Percentiles rank a stretch among this genome's conserved stretches.
Conservation (phyloP, 2,797 vertebrate species). For the Thaleichthys pacificus region DNA sequence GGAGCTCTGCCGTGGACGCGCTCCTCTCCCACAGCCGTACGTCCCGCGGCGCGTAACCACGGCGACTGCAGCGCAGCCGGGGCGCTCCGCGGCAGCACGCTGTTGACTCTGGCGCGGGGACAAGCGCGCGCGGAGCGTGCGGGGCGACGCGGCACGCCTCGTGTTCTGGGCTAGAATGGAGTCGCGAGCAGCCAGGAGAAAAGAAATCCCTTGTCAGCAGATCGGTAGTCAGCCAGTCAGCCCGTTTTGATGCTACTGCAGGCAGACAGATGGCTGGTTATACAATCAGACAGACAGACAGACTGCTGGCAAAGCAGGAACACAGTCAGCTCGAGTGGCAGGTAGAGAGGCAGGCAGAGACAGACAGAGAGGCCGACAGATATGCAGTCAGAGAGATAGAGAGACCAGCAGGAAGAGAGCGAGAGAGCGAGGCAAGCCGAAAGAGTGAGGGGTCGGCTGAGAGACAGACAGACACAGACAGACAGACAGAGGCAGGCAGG, state of each 20-base stretch:
- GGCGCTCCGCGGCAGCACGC: slow-evolving; percentile 31
- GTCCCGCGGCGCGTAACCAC: slow-evolving; percentile 20
- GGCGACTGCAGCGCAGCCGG: slow-evolving; percentile 25
- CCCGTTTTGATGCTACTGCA: neutral
- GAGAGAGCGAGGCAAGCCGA: neutral
- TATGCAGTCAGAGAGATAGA: neutral
- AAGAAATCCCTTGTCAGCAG: slow-evolving; percentile 60
- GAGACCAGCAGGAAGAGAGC: neutral
- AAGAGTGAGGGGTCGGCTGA: neutral
- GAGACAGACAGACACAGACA: neutral
- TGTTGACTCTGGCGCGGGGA: slow-evolving; percentile 63
- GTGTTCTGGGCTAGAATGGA: slow-evolving; percentile 66
- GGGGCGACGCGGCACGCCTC: slow-evolving; percentile 46
- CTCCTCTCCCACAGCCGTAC: neutral
- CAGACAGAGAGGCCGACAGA: neutral
- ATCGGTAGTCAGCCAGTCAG: slow-evolving; percentile 29
- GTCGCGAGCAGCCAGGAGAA: slow-evolving; percentile 47
- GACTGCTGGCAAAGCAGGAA: neutral
- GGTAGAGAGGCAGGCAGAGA: neutral
- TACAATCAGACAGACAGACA: neutral
- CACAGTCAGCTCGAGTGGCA: neutral
- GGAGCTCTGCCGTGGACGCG: neutral
- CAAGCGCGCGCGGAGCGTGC: slow-evolving; percentile 57
- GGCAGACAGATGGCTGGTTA: neutral
- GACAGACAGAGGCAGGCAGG: neutral